Percentiles rank a stretch among this genome's conserved stretches.
These are phyloP conservation scores for Vespertilio murinus DNA, from an alignment of 2,797 vertebrate genomes.

Conservation along the genomic window DNA sequence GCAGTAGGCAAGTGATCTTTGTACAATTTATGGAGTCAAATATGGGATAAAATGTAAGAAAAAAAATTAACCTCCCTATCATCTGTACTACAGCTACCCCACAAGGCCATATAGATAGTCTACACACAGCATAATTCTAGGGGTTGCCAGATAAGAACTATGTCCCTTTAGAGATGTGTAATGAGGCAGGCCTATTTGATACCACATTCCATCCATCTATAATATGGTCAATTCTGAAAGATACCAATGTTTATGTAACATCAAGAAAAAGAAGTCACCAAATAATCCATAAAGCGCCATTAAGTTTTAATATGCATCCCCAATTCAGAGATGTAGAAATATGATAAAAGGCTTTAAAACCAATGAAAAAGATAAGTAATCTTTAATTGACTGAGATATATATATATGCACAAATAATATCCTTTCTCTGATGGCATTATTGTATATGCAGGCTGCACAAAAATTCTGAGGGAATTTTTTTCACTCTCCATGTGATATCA, in stretches of 20 bases:
- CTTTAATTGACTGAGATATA: not conserved
- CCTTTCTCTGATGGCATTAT: not conserved
- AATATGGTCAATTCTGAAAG: not conserved
- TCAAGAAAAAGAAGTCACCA: slow-evolving; percentile 23
- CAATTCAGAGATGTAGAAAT: slow-evolving; percentile 46
- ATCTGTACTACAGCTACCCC: not conserved
- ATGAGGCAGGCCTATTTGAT: not conserved
- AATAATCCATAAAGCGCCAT: slow-evolving; percentile 26
- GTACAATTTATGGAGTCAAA: not conserved
- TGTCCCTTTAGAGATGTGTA: not conserved
- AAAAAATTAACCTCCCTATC: not conserved
- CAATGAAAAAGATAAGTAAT: not conserved
- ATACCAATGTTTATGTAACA: not conserved
- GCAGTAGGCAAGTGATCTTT: not conserved
- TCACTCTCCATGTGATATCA: not conserved
- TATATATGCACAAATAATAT: not conserved
- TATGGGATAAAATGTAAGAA: not conserved
- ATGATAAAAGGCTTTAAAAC: slow-evolving; percentile 31
- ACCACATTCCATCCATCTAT: not conserved
- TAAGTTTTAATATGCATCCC: slow-evolving; percentile 36
- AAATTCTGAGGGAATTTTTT: slow-evolving; percentile 39
- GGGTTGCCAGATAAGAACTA: not conserved
- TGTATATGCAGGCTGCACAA: not conserved
- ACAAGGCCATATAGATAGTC: not conserved
- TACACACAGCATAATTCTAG: not conserved